A percentile compares a stretch with the other conserved stretches of the same genome.
Evolutionary conservation across 2,113 vertebrate species (phyloP).

Genomic region (Panurus biarmicus): DNA sequence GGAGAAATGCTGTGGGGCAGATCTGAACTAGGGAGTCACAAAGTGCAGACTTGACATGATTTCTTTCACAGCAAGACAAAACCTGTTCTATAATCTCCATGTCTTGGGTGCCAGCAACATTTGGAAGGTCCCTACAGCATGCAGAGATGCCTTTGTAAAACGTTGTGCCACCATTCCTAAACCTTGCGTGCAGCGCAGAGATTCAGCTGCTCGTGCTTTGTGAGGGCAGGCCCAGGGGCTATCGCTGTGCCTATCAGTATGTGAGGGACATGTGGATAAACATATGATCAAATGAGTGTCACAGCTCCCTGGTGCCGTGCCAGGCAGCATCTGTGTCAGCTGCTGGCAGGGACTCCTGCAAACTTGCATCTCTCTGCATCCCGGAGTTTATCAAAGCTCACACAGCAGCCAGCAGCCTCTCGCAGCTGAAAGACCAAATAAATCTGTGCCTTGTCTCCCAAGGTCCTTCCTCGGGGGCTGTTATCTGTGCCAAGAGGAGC

Average conservation of each 20-base stretch:
- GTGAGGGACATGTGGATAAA: conserved; percentile 3
- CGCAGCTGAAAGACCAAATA: conserved; percentile 8
- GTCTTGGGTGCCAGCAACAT: not conserved
- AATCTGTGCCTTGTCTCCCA: conserved; percentile 13
- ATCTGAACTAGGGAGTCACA: not conserved
- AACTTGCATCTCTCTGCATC: not conserved
- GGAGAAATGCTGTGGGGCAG: not conserved
- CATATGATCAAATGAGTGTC: conserved; percentile 21
- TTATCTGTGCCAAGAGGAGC: not conserved
- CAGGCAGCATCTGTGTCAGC: conserved; percentile 52
- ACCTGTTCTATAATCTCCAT: not conserved
- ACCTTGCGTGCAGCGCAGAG: not conserved
- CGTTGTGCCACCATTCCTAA: not conserved
- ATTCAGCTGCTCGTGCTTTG: not conserved
- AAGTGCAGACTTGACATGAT: not conserved
- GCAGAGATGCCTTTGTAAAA: not conserved
- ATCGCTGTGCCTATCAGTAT: not conserved
- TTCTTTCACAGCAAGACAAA: not conserved
- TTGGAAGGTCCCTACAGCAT: not conserved
- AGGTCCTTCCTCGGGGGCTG: not conserved
- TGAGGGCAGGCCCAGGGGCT: conserved; percentile 18
- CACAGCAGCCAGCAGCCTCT: conserved; percentile 1
- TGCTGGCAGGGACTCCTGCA: not conserved
- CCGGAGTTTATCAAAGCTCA: not conserved
- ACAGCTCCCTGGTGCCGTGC: not conserved